Base-by-base conservation (phyloP, 53 echinoderm and acorn worm genomes). In the Echinometra lucunter region DNA sequence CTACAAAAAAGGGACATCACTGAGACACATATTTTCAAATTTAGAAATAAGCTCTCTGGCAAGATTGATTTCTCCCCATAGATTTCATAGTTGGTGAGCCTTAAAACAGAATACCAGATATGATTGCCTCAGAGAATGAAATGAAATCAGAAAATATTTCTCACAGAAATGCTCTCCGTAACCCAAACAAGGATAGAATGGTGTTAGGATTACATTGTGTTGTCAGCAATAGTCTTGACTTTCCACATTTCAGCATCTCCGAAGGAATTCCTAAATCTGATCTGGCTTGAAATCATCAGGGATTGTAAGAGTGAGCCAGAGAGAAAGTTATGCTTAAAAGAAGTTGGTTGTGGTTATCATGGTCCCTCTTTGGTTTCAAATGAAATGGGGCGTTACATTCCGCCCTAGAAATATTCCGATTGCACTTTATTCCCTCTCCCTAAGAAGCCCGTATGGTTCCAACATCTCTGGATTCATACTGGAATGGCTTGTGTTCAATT, bases 211-310 rank as follows among this genome's bases (percentile, higher is more conserved):
- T 89, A 89, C 89, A 89, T 89, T 58, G 57, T 89, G 89, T 57
- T 89, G 89, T 89, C 89, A 89, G 37, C 89, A 89, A 60, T 89
- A 58, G 89, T 89, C 60, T 89, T 89, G 89, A 89, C 89, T 89
- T 89, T 89, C 89, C 57, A 57, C 89, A 60, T 89, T 57, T 89
- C 89, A 63, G 89, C 58, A 57, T 89, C 37, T 89, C 58, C 58
- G 35, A 89, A 89, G 89, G 89, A 89, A 89, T 89, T 89, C 89
- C 35, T 89, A 89, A 58, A 89, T 89, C 57, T 89, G 89, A 89
- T 89, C 89, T 37, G 60, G 37, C 89, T 58, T 60, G 60, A 58
- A 89, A 58, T 89, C 89, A 58, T 38, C 38, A 23, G 89, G 89
- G 89, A 89, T 23, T 58, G 60, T 25, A 11, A 85, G 85, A 85